Base-by-base conservation (phyloP, 2,888 invertebrate species). In the Meiosimyza decipiens region DNA sequence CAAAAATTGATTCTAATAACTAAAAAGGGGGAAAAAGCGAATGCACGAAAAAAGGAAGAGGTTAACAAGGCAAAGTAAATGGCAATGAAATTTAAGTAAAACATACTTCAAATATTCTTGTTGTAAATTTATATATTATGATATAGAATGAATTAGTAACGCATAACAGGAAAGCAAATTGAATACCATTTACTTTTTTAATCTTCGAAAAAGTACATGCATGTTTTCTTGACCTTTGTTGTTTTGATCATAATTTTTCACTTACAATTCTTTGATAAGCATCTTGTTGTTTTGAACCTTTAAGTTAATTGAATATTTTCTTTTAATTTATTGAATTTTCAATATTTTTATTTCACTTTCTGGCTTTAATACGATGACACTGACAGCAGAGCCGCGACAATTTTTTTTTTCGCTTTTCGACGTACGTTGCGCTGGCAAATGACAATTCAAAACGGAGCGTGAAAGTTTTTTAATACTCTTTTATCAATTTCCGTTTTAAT, bases 261-360 rank as follows among this genome's bases (percentile, higher is more conserved):
- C 83, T 83, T 79, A 83, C 83, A 82, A 83, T 82, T 83, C 83
- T 77, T 83, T 84, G 78, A 83, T 83, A 82, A 84, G 83, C 83
- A 83, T 83, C 80, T 82, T 81, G 73, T 64, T 47, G 16, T 50
- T 66, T 63, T 15, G 33, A 50, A 49, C 50, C 50, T 65, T 59
- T 60, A 22, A 51, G 62, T 40, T 22, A 63, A 63, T 28, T n/a
- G 22, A 64, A 49, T 22, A 22, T 22, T 50, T n/a, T 22, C 3
- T 55, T 55, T 55, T 18, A 22, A 22, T 54, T 54, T 54, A 54
- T 55, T 55, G 55, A 55, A 55, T 55, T 55, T 55, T 55, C 55
- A 55, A 55, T 16, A 13, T 55, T 15, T 55, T 55, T 55, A 55
- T n/a, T 55, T 22, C 22, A 15, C 22, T 55, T 55, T 55, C 55